Percentiles rank a stretch among this genome's conserved stretches.
Evolutionary conservation across 2,888 invertebrate genomes (phyloP).

Genomic region (Dromius quadrimaculatus): DNA sequence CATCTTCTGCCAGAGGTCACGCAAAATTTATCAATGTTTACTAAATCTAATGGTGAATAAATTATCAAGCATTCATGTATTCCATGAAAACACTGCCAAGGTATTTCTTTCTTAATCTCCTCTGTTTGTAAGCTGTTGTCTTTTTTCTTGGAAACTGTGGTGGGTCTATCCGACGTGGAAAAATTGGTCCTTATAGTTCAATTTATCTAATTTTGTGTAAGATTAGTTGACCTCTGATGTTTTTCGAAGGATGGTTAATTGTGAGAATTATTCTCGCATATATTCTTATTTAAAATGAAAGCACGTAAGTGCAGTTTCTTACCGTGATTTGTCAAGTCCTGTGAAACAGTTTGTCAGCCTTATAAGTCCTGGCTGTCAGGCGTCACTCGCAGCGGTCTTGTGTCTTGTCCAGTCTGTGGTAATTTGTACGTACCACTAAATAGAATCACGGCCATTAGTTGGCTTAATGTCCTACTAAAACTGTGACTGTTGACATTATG

Average conservation of each 20-base stretch:
- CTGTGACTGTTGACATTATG: constrained; percentile 7
- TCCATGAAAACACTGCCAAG: constrained; percentile 13
- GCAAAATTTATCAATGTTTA: constrained; percentile 28
- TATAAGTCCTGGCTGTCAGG: constrained; percentile 27
- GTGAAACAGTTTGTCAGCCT: constrained; percentile 40
- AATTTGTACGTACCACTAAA: constrained; percentile 39
- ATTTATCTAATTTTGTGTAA: not conserved
- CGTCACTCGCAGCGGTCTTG: constrained; percentile 11
- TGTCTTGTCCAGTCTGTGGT: no score
- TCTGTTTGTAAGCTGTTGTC: not conserved
- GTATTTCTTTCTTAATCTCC: constrained; percentile 24
- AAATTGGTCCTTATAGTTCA: constrained; percentile 10
- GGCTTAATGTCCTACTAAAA: constrained; percentile 30
- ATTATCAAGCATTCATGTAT: constrained; percentile 27
- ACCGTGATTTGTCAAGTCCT: constrained; percentile 44
- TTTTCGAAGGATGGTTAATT: not conserved
- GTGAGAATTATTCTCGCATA: not conserved
- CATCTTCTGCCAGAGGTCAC: constrained; percentile 18
- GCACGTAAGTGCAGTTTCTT: not conserved
- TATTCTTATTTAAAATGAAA: not conserved
- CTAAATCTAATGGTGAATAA: constrained; percentile 28
- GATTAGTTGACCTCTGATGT: not conserved
- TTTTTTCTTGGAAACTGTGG: constrained; percentile 31
- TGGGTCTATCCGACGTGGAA: constrained; percentile 16
- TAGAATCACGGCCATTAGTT: constrained; percentile 37